Evolutionary conservation across 1,140 invertebrate genomes (phyloP).

Genomic region (Macrocentrus cingulum): DNA sequence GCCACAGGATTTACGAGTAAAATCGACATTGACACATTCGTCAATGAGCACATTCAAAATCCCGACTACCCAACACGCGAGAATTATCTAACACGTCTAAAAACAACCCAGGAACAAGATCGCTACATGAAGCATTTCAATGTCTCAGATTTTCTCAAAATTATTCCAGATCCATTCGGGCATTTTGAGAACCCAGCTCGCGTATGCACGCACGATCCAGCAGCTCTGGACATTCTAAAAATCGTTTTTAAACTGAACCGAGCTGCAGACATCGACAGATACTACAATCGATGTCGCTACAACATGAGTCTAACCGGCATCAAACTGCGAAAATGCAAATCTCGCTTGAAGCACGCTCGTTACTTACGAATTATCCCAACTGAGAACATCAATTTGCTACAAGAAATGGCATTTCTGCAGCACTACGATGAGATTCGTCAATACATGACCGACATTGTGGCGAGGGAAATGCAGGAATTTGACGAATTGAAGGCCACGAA

Average conservation of each 20-base stretch:
- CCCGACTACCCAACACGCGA: constrained; percentile 61
- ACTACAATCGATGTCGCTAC: constrained; percentile 34
- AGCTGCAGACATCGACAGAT: constrained; percentile 25
- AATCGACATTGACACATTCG: constrained; percentile 44
- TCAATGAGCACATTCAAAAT: constrained; percentile 48
- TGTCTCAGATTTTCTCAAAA: constrained; percentile 59
- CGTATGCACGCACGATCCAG: constrained; percentile 34
- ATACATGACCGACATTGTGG: constrained; percentile 42
- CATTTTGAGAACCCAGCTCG: constrained; percentile 56
- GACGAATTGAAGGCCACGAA: constrained; percentile 39
- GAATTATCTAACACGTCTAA: constrained; percentile 51
- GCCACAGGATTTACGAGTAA: constrained; percentile 34
- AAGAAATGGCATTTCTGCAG: constrained; percentile 59
- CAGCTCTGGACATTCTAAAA: constrained; percentile 48
- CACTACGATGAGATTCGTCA: constrained; percentile 55
- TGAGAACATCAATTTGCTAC: constrained; percentile 51
- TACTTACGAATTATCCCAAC: constrained; percentile 24
- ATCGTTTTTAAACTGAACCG: constrained; percentile 36
- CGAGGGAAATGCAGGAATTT: constrained; percentile 43
- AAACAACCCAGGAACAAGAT: constrained; percentile 46
- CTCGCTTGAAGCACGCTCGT: constrained; percentile 34
- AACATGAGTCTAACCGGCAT: constrained; percentile 42
- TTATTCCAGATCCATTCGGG: constrained; percentile 61
- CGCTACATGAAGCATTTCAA: constrained; percentile 55
- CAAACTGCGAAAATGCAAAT: constrained; percentile 23